These are phyloP conservation scores for Recurvirostra avosetta DNA, from an alignment of 2,113 vertebrate genomes.

Conservation along the genomic window DNA sequence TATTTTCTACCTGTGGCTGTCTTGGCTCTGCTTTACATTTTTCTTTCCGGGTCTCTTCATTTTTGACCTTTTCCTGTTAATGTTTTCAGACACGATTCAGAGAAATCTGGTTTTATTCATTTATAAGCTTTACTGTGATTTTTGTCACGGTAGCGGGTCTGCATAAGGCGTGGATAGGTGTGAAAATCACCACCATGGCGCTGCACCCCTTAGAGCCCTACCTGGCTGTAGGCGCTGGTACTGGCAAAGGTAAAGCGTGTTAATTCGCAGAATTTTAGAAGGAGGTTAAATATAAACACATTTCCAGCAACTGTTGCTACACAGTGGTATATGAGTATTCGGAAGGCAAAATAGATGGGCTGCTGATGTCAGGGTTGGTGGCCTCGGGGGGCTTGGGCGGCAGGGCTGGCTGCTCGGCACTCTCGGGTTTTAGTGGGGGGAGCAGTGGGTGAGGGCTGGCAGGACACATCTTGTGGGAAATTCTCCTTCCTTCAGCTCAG, in stretches of 20 bases:
- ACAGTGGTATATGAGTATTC: background rate
- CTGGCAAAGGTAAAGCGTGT: background rate
- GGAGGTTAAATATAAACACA: background rate
- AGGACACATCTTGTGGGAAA: background rate
- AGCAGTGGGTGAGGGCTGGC: background rate
- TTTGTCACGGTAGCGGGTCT: background rate
- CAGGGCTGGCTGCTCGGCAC: too few species aligned
- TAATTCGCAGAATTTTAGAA: background rate
- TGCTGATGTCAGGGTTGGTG: background rate
- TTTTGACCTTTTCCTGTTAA: background rate
- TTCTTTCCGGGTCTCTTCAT: background rate
- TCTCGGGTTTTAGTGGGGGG: background rate
- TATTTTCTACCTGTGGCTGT: background rate
- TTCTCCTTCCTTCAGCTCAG: background rate
- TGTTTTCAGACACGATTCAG: background rate
- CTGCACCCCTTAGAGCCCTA: background rate
- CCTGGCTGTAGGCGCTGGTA: background rate
- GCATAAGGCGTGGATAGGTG: accelerated
- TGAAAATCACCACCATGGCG: background rate
- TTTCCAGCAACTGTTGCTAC: background rate
- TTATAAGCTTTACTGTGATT: background rate
- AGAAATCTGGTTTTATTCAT: background rate
- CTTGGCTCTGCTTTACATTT: background rate
- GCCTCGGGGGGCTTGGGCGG: too few species aligned
- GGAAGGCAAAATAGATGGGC: background rate